A percentile compares a stretch with the other conserved stretches of the same genome.
phyloP scores from a whole-genome alignment of 2,113 vertebrate genomes.

The Psilopogon haemacephalus region DNA sequence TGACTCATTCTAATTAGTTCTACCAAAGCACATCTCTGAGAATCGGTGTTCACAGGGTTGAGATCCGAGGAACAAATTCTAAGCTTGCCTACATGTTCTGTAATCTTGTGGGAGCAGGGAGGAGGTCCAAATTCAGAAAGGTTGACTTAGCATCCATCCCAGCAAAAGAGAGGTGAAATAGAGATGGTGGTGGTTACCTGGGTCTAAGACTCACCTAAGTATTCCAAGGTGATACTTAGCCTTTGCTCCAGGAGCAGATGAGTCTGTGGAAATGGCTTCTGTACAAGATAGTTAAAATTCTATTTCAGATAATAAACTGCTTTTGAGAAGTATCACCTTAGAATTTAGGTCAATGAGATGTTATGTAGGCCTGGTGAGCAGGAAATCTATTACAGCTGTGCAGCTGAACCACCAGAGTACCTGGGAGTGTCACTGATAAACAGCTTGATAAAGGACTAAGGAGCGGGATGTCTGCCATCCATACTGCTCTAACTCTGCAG shows the following conservation, averaged over 20 bases:
- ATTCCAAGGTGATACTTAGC: background rate
- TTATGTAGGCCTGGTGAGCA: background rate
- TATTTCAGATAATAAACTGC: background rate
- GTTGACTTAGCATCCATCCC: background rate
- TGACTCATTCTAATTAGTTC: background rate
- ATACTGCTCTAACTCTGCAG: background rate
- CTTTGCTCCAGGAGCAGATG: background rate
- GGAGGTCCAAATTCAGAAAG: background rate
- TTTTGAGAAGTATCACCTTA: background rate
- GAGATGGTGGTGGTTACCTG: background rate
- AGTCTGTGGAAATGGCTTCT: background rate
- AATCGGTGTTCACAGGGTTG: background rate
- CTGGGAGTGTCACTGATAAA: background rate
- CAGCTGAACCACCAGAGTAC: background rate
- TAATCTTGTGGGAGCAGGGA: background rate
- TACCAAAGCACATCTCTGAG: background rate
- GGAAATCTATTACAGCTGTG: background rate
- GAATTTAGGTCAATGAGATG: background rate
- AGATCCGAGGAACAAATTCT: background rate
- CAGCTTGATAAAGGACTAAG: background rate
- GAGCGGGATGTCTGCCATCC: background rate
- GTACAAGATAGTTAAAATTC: background rate
- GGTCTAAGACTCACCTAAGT: background rate
- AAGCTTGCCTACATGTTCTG: background rate
- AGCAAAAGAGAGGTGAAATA: background rate